phyloP scores from a whole-genome alignment of 2,113 vertebrate genomes.

The Calidris pygmaea region DNA sequence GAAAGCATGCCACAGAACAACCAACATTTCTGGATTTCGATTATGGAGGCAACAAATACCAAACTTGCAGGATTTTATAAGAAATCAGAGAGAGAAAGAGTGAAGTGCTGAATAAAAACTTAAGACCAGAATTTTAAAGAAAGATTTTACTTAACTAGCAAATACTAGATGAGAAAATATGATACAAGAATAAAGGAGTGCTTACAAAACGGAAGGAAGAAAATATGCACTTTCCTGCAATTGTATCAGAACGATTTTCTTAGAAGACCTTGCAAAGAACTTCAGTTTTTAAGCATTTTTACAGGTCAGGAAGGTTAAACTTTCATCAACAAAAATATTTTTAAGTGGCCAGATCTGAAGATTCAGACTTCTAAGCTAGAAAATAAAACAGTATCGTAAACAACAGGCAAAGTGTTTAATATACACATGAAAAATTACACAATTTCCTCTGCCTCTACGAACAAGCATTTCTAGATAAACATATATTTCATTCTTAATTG shows the following conservation, averaged over 20 bases:
- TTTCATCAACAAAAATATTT: neutral
- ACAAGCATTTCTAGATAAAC: neutral
- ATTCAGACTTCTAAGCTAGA: neutral
- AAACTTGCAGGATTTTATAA: neutral
- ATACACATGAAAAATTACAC: neutral
- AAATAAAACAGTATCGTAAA: neutral
- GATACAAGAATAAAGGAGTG: neutral
- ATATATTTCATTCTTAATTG: neutral
- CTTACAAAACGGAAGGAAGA: neutral
- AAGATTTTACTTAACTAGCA: neutral
- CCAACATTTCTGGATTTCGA: neutral
- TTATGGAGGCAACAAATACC: neutral
- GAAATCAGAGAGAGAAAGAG: neutral
- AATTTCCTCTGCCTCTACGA: neutral
- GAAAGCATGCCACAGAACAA: neutral
- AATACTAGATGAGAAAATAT: neutral
- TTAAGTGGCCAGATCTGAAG: neutral
- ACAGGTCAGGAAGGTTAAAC: neutral
- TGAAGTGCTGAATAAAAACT: neutral
- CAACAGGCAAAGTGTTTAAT: neutral
- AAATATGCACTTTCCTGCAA: neutral
- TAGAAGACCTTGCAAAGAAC: neutral
- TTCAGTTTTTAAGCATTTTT: neutral
- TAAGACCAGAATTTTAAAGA: neutral
- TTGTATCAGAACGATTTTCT: neutral